Percentiles rank a stretch among this genome's conserved stretches.
Evolutionary conservation across 2,113 vertebrate species (phyloP).

Genomic region (Sisor rabdophorus): DNA sequence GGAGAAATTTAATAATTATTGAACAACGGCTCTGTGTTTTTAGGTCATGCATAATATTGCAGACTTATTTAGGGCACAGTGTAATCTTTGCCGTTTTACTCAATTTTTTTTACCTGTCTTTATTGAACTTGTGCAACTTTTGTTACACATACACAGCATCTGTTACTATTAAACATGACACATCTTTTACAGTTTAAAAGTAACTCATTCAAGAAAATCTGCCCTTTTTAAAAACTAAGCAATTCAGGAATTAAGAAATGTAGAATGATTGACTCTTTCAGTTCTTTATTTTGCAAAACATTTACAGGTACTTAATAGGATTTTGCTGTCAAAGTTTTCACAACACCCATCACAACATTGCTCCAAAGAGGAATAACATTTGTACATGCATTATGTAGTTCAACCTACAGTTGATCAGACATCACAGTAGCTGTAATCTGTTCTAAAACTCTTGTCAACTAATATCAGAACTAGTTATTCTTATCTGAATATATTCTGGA

Average conservation of each 20-base stretch:
- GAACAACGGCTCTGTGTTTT: conserved; percentile 32
- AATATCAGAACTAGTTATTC: background rate
- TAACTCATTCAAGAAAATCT: background rate
- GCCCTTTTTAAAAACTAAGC: background rate
- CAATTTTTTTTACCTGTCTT: conserved; percentile 22
- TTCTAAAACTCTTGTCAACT: conserved; percentile 7
- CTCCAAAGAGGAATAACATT: conserved; percentile 51
- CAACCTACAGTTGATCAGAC: conserved; percentile 61
- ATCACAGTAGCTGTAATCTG: conserved; percentile 38
- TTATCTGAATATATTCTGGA: conserved; percentile 16
- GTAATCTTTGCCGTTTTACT: conserved; percentile 25
- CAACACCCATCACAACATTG: conserved; percentile 53
- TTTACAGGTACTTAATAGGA: conserved; percentile 61
- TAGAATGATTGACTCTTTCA: conserved; percentile 35
- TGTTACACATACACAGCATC: background rate
- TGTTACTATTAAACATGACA: background rate
- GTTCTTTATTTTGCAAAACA: conserved; percentile 72
- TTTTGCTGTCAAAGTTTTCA: conserved; percentile 43
- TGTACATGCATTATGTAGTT: conserved; percentile 69
- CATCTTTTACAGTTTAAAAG: conserved; percentile 1
- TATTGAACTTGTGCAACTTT: conserved; percentile 6
- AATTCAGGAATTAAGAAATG: conserved; percentile 6
- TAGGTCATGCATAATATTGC: conserved; percentile 44
- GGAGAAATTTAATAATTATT: conserved; percentile 43
- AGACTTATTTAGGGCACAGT: conserved; percentile 42